These are phyloP conservation scores for Notarius lentiginosus DNA, from an alignment of 2,113 vertebrate species.

Conservation along the genomic window DNA sequence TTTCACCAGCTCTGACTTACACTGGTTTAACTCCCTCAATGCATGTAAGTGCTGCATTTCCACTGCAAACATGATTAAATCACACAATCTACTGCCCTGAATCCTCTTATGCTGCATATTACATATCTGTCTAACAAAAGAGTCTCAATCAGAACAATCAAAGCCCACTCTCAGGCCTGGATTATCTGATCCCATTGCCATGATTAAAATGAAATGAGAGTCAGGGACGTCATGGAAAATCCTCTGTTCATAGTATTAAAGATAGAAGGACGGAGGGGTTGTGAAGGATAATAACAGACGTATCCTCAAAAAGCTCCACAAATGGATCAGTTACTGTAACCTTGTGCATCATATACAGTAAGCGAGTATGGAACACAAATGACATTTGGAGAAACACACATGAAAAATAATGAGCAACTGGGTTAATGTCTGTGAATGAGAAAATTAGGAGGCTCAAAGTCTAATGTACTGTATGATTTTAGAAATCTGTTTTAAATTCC, in stretches of 20 bases:
- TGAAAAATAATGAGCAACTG: not conserved
- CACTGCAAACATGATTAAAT: constrained; percentile 73
- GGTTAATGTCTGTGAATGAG: not conserved
- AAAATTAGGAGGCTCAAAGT: not conserved
- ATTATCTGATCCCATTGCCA: constrained; percentile 75
- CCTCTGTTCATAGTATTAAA: constrained; percentile 71
- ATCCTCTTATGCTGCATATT: constrained; percentile 80
- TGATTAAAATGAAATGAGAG: constrained; percentile 80
- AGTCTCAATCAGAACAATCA: constrained; percentile 79
- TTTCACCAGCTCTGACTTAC: constrained; percentile 7
- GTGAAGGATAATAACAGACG: constrained; percentile 56
- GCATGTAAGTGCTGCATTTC: constrained; percentile 65
- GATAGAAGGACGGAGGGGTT: constrained; percentile 49
- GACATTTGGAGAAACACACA: not conserved
- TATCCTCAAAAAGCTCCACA: constrained; percentile 61
- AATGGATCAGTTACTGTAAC: constrained; percentile 56
- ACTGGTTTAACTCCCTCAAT: constrained; percentile 46
- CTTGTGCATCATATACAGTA: constrained; percentile 53
- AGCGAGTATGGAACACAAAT: not conserved
- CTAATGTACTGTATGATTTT: no score
- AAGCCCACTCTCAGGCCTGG: constrained; percentile 59
- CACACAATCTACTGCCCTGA: constrained; percentile 69
- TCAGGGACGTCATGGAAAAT: constrained; percentile 72
- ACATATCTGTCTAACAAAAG: constrained; percentile 79
- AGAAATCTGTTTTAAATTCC: not conserved